These are phyloP conservation scores for Callipepla squamata DNA, from an alignment of 2,113 vertebrate genomes.

Conservation along the genomic window DNA sequence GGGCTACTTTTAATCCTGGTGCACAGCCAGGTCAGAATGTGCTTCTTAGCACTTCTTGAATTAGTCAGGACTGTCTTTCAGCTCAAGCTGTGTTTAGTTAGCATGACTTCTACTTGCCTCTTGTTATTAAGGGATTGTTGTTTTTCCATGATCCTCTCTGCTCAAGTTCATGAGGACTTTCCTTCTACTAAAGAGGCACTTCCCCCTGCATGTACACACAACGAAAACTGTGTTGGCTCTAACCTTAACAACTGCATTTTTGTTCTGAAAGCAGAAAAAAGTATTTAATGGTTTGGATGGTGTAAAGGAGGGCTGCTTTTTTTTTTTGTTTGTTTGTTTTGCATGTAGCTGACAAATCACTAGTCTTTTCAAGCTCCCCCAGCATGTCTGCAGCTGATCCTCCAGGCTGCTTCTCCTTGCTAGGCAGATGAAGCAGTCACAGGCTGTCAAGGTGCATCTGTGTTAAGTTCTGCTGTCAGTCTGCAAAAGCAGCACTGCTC, in stretches of 20 bases:
- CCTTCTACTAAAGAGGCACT: not conserved
- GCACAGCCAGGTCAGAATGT: not conserved
- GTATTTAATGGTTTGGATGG: not conserved
- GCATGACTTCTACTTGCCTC: rapidly evolving
- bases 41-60: not conserved
- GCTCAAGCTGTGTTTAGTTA: not conserved
- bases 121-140: not conserved
- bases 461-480: not conserved
- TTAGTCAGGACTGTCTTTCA: not conserved
- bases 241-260: not conserved
- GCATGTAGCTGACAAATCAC: not conserved
- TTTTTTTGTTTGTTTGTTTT: not conserved
- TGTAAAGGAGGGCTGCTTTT: not conserved
- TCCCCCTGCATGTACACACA: rapidly evolving
- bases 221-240: not conserved
- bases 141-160: not conserved
- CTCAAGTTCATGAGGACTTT: not conserved
- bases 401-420: not conserved
- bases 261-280: not conserved
- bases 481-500: not conserved
- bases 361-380: not conserved
- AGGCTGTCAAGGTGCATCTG: not conserved
- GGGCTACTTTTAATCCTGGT: not conserved
- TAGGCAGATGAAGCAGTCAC: not conserved
- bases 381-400: not conserved